Evolutionary conservation across 1,140 invertebrate species (phyloP), one percentile per base, ranked within the genome.

Genomic region (fruit fly (Drosophila melanogaster)): DNA sequence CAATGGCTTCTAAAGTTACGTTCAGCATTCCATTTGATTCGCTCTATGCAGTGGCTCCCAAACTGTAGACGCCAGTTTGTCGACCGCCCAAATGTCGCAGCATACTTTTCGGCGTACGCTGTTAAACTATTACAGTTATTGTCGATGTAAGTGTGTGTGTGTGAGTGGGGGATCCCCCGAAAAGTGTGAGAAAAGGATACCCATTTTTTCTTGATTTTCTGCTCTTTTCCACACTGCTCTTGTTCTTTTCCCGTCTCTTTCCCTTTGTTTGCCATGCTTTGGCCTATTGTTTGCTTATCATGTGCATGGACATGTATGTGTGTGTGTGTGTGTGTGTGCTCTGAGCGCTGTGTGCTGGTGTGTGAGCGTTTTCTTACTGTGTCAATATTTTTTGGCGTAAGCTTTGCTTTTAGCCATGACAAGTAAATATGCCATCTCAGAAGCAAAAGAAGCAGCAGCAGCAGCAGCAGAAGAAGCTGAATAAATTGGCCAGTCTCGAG

Each of bases 361-460:
- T 69, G 57, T 56, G 67, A 49, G 54, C 62, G 50, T 51, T 79
- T 69, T 59, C 75, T 77, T 87, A 87, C 83, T 89, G 67, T 87
- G 83, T 89, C 83, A 87, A 87, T 89, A 87, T 87, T 79, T 79
- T 83, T 87, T 87, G 84, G 83, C 79, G 79, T 87, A 81, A 89
- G 83, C 84, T 72, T 87, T 89, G 84, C 83, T 87, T 83, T 86
- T 87, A 86, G 78, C 79, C 83, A 79, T 87, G 83, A 86, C 83
- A 86, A 86, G 84, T 89, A 86, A 87, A 86, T 86, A 71, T 83
- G 79, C 35, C 73, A 76, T 46, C 67, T 44, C 51, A 56, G 38
- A 40, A 72, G 65, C 71, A 26, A 26, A 26, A 26, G 26, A 26
- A 26, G 26, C 26, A 30, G 26, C 73, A 61, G 46, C 71, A 58